phyloP scores from a whole-genome alignment of 2,797 vertebrate genomes.

The Simalia tracyae region DNA sequence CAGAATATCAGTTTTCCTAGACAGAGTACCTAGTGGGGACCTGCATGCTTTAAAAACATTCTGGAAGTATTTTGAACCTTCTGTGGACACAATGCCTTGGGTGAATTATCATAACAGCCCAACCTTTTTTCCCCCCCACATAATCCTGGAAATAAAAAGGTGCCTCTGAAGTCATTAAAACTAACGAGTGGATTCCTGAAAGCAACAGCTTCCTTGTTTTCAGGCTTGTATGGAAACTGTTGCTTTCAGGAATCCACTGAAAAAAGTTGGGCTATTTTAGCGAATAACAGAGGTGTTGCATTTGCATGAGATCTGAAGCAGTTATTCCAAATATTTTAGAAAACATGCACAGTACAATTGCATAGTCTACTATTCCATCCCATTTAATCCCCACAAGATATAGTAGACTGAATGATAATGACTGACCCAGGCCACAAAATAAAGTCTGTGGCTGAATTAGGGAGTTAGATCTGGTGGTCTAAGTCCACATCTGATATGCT shows the following conservation, averaged over 20 bases:
- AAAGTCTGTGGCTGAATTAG: not conserved
- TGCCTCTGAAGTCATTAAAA: not conserved
- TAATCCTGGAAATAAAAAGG: not conserved
- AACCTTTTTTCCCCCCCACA: not conserved
- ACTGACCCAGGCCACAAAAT: not conserved
- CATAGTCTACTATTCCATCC: not conserved
- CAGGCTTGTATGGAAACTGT: not conserved
- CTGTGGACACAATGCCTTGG: not conserved
- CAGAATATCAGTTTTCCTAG: not conserved
- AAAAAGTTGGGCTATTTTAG: not conserved
- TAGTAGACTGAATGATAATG: not conserved
- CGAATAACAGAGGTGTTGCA: not conserved
- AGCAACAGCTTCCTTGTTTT: not conserved
- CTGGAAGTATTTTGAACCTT: not conserved
- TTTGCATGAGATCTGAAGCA: not conserved
- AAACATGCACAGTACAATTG: not conserved
- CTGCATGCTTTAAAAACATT: not conserved
- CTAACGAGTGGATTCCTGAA: not conserved
- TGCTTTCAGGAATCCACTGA: not conserved
- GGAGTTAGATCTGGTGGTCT: not conserved
- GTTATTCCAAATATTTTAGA: not conserved
- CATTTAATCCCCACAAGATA: not conserved
- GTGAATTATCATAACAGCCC: not conserved
- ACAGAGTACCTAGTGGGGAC: not conserved
- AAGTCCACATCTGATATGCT: not conserved